Conservation (phyloP, 1,140 invertebrate genomes). For the Orchestia grillus region DNA sequence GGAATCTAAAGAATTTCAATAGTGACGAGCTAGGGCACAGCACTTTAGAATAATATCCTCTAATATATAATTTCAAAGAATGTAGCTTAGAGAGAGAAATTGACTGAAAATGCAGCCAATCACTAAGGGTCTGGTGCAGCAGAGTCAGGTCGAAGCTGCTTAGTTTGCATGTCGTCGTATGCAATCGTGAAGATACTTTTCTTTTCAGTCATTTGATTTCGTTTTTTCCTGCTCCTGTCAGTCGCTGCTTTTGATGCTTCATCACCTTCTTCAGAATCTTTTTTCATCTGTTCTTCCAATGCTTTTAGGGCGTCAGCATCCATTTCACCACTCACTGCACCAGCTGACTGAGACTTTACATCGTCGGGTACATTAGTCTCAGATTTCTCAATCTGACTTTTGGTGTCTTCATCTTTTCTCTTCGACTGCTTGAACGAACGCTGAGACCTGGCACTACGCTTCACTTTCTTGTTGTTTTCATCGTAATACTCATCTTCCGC, state of each 20-base stretch:
- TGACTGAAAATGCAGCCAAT: neutral
- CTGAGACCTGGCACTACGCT: slow-evolving; percentile 18
- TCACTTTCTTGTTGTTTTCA: slow-evolving; percentile 42
- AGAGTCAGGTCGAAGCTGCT: slow-evolving; percentile 75
- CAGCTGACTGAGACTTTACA: slow-evolving; percentile 9
- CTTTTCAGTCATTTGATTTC: slow-evolving; percentile 85
- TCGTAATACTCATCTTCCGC: slow-evolving; percentile 50
- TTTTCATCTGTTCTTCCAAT: slow-evolving; percentile 45
- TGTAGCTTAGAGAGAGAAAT: neutral
- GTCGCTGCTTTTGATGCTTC: slow-evolving; percentile 69
- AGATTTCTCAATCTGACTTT: neutral
- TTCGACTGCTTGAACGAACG: slow-evolving; percentile 31
- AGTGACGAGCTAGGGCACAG: neutral
- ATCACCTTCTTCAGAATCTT: slow-evolving; percentile 70
- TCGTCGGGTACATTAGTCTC: neutral
- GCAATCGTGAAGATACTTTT: slow-evolving; percentile 95
- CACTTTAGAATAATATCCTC: neutral
- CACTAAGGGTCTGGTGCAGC: slow-evolving; percentile 61
- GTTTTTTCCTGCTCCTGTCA: slow-evolving; percentile 73
- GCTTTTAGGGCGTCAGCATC: slow-evolving; percentile 28
- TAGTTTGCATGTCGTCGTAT: slow-evolving; percentile 86
- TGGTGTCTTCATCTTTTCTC: neutral
- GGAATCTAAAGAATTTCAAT: neutral
- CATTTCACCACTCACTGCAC: neutral
- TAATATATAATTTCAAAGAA: neutral